phyloP scores from a whole-genome alignment of 2,888 invertebrate genomes.

The Brachyptera putata region DNA sequence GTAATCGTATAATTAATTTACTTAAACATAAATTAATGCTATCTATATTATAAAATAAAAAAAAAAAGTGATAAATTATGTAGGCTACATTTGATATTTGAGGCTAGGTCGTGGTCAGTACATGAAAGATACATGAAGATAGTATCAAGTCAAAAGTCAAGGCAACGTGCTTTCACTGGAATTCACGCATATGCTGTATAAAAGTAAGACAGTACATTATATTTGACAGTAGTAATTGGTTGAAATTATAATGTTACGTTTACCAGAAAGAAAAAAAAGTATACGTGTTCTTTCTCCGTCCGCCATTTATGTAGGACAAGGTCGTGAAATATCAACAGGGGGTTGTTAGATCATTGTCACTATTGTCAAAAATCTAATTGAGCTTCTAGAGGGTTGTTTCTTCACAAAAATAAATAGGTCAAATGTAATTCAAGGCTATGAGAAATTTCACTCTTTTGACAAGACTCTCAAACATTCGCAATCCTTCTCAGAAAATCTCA shows the following conservation, averaged over 20 bases:
- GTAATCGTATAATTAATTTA: no score
- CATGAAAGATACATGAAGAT: not conserved
- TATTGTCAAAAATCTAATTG: no score
- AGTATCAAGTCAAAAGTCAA: no score
- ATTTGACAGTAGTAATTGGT: not conserved
- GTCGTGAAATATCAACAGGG: slow-evolving; percentile 5
- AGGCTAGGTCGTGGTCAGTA: not conserved
- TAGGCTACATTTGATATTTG: not conserved
- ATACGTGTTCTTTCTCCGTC: not conserved
- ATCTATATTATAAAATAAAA: no score
- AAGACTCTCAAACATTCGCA: not conserved
- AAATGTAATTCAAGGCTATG: slow-evolving; percentile 14
- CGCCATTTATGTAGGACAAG: slow-evolving; percentile 12
- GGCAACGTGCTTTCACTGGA: no score
- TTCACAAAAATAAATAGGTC: slow-evolving; percentile 15
- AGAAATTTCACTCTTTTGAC: slow-evolving; percentile 8
- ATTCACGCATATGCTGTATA: no score
- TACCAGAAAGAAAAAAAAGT: not conserved
- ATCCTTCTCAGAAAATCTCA: slow-evolving; percentile 1
- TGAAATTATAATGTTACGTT: no score
- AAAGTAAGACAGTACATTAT: no score
- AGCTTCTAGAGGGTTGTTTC: not conserved
- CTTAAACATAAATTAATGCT: no score
- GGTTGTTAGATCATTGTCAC: not conserved
- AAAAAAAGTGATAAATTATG: no score